Evolutionary conservation across 2,888 invertebrate species (phyloP).

Genomic region (Sabellastarte sp.): DNA sequence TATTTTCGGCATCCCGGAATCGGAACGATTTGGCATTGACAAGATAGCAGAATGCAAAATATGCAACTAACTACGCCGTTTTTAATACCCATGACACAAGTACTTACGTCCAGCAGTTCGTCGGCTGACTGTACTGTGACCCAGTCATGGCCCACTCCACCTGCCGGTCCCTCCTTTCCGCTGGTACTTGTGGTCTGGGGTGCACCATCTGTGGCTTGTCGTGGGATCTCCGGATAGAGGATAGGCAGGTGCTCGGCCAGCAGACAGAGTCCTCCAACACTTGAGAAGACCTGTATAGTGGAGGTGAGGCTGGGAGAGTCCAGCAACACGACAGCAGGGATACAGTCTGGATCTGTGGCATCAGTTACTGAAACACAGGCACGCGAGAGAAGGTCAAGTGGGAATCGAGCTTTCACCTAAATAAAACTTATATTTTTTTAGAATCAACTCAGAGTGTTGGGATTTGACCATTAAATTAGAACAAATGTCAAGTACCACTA

Average conservation of each 20-base stretch:
- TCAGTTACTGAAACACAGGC: constrained; percentile 8
- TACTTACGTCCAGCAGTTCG: constrained; percentile 62
- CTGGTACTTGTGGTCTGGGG: background rate
- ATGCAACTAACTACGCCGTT: too few relatives aligned
- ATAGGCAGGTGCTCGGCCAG: constrained; percentile 85
- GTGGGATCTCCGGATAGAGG: constrained; percentile 77
- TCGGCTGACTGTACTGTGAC: constrained; percentile 66
- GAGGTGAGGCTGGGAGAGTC: too few relatives aligned
- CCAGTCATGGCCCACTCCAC: constrained; percentile 49
- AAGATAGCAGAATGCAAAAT: too few relatives aligned
- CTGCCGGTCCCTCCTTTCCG: background rate
- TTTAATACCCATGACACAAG: too few relatives aligned
- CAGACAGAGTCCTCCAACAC: constrained; percentile 82
- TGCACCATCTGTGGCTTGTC: constrained; percentile 59
- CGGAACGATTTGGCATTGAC: too few relatives aligned
- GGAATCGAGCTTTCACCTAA: background rate
- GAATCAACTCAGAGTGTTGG: too few relatives aligned
- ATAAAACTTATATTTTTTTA: background rate
- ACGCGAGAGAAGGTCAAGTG: background rate
- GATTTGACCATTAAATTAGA: too few relatives aligned
- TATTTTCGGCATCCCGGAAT: too few relatives aligned
- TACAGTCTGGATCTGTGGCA: constrained; percentile 33
- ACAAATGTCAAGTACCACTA: too few relatives aligned
- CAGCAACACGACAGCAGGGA: constrained; percentile 44
- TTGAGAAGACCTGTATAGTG: constrained; percentile 82